A percentile compares a stretch with the other conserved stretches of the same genome.
Evolutionary conservation across 2,113 vertebrate genomes (phyloP).

Genomic region (Puntigrus tetrazona): DNA sequence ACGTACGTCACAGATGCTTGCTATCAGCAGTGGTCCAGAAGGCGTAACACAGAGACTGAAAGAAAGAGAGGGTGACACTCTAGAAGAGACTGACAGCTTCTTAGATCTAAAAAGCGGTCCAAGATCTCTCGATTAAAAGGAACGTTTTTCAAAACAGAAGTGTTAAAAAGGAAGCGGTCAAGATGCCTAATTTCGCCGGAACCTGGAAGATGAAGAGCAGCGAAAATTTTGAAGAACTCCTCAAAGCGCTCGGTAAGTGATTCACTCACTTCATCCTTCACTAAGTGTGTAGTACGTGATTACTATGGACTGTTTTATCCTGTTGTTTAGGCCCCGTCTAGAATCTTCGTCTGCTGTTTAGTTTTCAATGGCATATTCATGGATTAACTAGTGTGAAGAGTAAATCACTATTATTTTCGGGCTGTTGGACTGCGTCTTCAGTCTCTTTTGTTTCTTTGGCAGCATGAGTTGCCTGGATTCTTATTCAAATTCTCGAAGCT

Average conservation of each 20-base stretch:
- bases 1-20: conserved; percentile 52
- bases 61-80: conserved; percentile 53
- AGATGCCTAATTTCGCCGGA: conserved; percentile 88
- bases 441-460: conserved; percentile 55
- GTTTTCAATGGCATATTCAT: conserved; percentile 55
- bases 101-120: conserved; percentile 2
- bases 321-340: conserved; percentile 4
- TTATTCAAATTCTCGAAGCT: conserved; percentile 45
- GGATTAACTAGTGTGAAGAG: conserved; percentile 58
- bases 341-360: conserved; percentile 11
- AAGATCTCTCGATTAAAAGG: not conserved
- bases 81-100: conserved; percentile 21
- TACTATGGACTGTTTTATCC: conserved; percentile 31
- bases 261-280: conserved; percentile 6
- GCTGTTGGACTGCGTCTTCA: conserved; percentile 47
- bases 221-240: conserved; percentile 89
- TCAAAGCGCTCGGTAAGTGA: conserved; percentile 87
- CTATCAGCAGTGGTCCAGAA: conserved; percentile 56
- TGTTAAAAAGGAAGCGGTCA: conserved; percentile 20
- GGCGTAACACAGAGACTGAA: conserved; percentile 31
- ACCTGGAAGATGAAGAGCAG: conserved; percentile 92
- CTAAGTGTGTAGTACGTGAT: not conserved
- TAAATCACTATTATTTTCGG: conserved; percentile 59
- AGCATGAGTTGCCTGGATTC: conserved; percentile 44
- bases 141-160: not conserved